These are phyloP conservation scores for Poeciliopsis occidentalis DNA, from an alignment of 2,113 vertebrate species.

Conservation along the genomic window DNA sequence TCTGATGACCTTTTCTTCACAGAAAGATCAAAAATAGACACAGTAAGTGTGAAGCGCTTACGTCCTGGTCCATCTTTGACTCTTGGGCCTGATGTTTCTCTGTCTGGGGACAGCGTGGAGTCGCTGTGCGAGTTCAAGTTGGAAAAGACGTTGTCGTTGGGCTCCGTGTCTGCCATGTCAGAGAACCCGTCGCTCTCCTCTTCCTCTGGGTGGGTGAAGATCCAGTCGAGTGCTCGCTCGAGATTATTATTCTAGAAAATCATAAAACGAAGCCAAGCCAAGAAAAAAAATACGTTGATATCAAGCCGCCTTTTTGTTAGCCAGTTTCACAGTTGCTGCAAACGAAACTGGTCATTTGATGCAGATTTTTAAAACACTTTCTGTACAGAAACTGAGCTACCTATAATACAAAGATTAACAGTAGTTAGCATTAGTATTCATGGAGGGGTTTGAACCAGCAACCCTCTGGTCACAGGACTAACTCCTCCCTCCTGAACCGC, in stretches of 20 bases:
- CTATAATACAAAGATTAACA: background rate
- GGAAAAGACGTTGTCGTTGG: slow-evolving; percentile 83
- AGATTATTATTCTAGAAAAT: slow-evolving; percentile 90
- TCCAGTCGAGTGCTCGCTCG: slow-evolving; percentile 96
- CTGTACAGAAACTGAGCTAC: background rate
- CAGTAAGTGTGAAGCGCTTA: slow-evolving; percentile 77
- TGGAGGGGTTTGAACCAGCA: too few species aligned
- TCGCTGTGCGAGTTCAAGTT: slow-evolving; percentile 86
- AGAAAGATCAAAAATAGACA: background rate
- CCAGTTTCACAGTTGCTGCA: too few species aligned
- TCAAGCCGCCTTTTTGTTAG: too few species aligned
- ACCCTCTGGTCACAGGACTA: too few species aligned
- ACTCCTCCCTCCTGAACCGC: too few species aligned
- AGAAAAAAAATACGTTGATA: background rate
- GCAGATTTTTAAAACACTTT: too few species aligned
- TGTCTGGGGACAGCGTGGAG: slow-evolving; percentile 86
- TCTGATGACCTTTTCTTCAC: background rate
- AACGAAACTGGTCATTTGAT: too few species aligned
- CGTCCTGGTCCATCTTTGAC: slow-evolving; percentile 95
- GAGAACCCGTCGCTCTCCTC: slow-evolving; percentile 84
- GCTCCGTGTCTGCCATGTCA: slow-evolving; percentile 84
- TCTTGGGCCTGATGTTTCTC: slow-evolving; percentile 84
- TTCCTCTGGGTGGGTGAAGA: slow-evolving; percentile 91
- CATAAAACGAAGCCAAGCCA: background rate
- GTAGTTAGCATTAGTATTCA: background rate